These are phyloP conservation scores for Drosophila tristis DNA, from an alignment of 1,140 invertebrate species.

Conservation along the genomic window DNA sequence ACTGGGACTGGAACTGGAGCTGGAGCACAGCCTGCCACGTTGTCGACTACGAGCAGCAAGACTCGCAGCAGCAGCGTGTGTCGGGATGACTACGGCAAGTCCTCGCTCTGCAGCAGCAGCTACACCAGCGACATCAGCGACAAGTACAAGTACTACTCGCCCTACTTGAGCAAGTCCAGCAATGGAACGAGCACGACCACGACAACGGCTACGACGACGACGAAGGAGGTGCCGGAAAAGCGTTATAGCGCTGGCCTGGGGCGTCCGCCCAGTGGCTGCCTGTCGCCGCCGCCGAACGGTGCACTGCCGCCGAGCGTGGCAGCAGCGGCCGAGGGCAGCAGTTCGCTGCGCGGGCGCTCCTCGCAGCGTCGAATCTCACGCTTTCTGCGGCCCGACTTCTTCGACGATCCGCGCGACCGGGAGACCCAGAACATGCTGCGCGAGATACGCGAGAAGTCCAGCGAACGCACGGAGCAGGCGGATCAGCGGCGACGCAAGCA, in stretches of 20 bases:
- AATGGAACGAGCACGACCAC: constrained; percentile 33
- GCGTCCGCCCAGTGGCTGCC: constrained; percentile 81
- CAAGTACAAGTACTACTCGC: constrained; percentile 83
- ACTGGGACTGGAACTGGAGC: not conserved
- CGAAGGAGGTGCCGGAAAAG: constrained; percentile 51
- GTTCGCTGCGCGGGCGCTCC: constrained; percentile 84
- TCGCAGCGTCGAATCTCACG: constrained; percentile 88
- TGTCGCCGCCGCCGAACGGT: constrained; percentile 65
- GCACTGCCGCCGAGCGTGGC: constrained; percentile 11
- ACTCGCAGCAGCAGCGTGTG: constrained; percentile 76
- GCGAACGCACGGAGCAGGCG: constrained; percentile 39
- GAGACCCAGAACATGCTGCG: constrained; percentile 87
- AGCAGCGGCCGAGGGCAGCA: constrained; percentile 49
- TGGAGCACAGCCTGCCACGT: not conserved
- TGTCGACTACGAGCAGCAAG: constrained; percentile 25
- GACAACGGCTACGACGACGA: not conserved
- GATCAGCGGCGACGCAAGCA: constrained; percentile 65
- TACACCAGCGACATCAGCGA: constrained; percentile 78
- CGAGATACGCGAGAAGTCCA: constrained; percentile 87
- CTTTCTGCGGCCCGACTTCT: constrained; percentile 91
- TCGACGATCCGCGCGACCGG: constrained; percentile 89
- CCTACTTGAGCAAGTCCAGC: constrained; percentile 70
- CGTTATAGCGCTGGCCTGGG: constrained; percentile 66
- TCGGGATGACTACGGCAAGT: constrained; percentile 71
- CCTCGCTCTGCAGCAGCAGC: constrained; percentile 62